A percentile compares a stretch with the other conserved stretches of the same genome.
Evolutionary conservation across 2,797 vertebrate genomes (phyloP).

Genomic region (Callimico goeldii): DNA sequence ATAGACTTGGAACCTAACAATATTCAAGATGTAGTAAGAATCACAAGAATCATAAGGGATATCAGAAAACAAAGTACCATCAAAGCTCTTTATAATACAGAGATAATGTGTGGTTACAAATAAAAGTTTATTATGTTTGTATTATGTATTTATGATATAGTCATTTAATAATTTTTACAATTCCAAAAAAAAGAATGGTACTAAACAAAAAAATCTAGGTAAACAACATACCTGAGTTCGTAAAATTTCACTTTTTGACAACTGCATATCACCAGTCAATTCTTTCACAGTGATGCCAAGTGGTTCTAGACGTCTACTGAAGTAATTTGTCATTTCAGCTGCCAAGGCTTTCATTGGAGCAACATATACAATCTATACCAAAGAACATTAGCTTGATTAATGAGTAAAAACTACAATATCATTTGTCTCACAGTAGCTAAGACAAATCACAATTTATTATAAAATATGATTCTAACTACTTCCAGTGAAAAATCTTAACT

Average conservation of each 20-base stretch:
- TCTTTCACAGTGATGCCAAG: slow-evolving; percentile 96
- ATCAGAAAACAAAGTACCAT: not conserved
- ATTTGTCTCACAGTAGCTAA: slow-evolving; percentile 90
- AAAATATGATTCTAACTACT: slow-evolving; percentile 88
- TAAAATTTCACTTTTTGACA: slow-evolving; percentile 98
- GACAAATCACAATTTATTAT: slow-evolving; percentile 91
- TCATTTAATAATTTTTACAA: slow-evolving; percentile 5
- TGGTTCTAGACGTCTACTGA: slow-evolving; percentile 96
- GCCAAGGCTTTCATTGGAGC: slow-evolving; percentile 99
- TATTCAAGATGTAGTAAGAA: not conserved
- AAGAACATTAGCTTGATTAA: slow-evolving; percentile 91
- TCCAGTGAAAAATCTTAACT: slow-evolving; percentile 88
- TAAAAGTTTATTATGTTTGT: not conserved
- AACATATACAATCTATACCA: slow-evolving; percentile 95
- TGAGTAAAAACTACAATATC: slow-evolving; percentile 85
- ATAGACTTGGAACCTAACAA: not conserved
- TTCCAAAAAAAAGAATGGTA: not conserved
- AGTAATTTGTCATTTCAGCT: slow-evolving; percentile 99
- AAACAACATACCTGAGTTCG: slow-evolving; percentile 90
- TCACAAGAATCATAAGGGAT: not conserved
- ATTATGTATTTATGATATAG: not conserved
- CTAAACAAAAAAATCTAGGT: not conserved
- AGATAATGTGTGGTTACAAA: not conserved
- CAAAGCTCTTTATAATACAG: not conserved
- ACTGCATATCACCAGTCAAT: slow-evolving; percentile 98